These are phyloP conservation scores for Eupithecia exiguata DNA, from an alignment of 2,888 invertebrate species.

Conservation along the genomic window DNA sequence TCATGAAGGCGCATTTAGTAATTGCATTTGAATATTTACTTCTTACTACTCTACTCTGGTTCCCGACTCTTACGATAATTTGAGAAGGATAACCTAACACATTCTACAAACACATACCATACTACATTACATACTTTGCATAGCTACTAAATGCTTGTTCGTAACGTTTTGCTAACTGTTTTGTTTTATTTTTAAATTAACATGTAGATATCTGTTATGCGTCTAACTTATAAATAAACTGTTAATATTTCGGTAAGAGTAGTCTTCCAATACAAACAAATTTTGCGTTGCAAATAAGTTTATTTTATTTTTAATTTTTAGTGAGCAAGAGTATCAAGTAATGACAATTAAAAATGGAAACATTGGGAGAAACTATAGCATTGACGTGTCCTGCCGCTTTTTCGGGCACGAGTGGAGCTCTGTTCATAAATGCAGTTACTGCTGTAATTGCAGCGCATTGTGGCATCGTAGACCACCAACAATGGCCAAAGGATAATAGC, in stretches of 20 bases:
- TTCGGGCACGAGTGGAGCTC: slow-evolving; percentile 52
- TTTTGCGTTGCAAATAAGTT: no score
- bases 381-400: slow-evolving; percentile 59
- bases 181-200: no score
- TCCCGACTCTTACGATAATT: no score
- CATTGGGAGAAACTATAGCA: slow-evolving; percentile 42
- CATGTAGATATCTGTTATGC: no score
- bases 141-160: no score
- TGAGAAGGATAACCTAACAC: no score
- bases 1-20: not conserved
- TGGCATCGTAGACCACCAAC: slow-evolving; percentile 66
- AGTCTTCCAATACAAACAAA: no score
- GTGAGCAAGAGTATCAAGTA: not conserved
- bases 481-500: slow-evolving; percentile 79
- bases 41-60: not conserved
- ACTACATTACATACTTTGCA: no score
- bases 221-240: no score
- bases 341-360: slow-evolving; percentile 13
- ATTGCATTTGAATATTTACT: not conserved
- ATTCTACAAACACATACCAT: no score
- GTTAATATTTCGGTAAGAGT: no score
- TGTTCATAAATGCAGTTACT: slow-evolving; percentile 84
- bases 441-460: slow-evolving; percentile 84
- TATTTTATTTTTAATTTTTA: not conserved
- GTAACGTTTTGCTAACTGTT: no score